Evolutionary conservation across 2,888 invertebrate species (phyloP), one percentile per base, ranked within the genome.

Genomic region (Rhyacophila evoluta): DNA sequence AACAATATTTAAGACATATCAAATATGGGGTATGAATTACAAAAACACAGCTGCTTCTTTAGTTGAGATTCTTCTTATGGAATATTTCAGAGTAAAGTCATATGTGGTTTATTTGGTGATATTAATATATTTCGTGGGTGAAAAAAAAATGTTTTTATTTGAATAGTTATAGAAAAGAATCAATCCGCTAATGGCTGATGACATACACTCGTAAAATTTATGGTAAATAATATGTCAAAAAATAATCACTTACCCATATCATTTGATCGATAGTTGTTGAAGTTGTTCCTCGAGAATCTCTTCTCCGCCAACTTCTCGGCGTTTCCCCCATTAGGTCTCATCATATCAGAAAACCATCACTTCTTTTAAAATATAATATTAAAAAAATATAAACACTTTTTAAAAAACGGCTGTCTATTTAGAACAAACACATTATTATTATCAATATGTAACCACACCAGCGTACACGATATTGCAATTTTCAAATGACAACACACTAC

Each of bases 251-350:
- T 55, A 55, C 55, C 55, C 55, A 55, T 55, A 19, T 55, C 55
- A 55, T 55, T 55, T 55, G 55, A 55, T 0, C 55, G 55, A 10
- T 55, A 55, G 55, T 55, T 55, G 25, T 25, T 55, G 55, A 55
- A 55, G 55, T 55, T 55, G 55, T 55, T 55, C 55, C 55, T 55
- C 25, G 55, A 55, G 25, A 55, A 55, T 55, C 55, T 55, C 25
- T 55, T 55, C 55, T 55, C 55, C 19, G 55, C 55, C 55, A 55
- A 55, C 55, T 55, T 55, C 25, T 55, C 55, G 55, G 55, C 55
- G 19, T 55, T 55, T 10, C 55, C 55, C 55, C 55, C 55, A 10
- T 55, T 55, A 55, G 55, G 55, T 55, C 55, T 55, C 55, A 55
- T 55, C 55, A 55, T 55, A 55, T 55, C 55, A 55, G 55, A 55